Base-by-base conservation (phyloP, 2,113 vertebrate genomes). In the Psilopogon haemacephalus region DNA sequence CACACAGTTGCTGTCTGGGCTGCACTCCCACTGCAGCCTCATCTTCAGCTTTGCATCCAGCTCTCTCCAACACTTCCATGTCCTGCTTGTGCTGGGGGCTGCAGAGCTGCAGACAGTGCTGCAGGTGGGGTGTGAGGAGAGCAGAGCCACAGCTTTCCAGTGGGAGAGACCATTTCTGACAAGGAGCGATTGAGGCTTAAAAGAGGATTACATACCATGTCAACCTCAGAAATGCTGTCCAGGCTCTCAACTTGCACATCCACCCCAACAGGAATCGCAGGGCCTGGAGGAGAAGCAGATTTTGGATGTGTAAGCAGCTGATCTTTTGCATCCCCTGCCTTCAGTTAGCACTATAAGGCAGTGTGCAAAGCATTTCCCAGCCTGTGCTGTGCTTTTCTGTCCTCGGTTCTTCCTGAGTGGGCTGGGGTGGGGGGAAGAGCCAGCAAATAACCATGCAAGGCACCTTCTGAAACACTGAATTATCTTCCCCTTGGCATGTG, bases 211-310 rank as follows among this genome's bases (percentile, higher is more conserved):
- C 98, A 0, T 96, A 99, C 99, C 99, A 99, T 99, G 98, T 99
- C 98, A 70, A 99, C 99, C 95, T 99, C 99, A 32, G 99, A 99
- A 97, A 99, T 99, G 94, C 98, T 99, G 97, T 99, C 99, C 97
- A 99, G 96, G 69, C 99, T 99, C 96, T 99, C 99, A 95, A 99
- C 98, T 96, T 99, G 98, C 58, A 99, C 99, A 90, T 99, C 99
- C 80, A 99, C 98, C 9, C 99, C 99, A 77, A 99, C 99, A 5
- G 99, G 99, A 87, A 99, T 98, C 11, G 99, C 98, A 56, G 99
- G 99, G 81, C 99, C 99, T 99, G 97, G 20, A 82, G 76, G 60
- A 96, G 77, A 96, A 96, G 35, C n/a, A 95, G 48, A 94, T 69
- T 87, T 87, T 82, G 87, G 55, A 68, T 63, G 84, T 62, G 56